These are phyloP conservation scores for Caenorhabditis plicata DNA, from an alignment of 2,888 invertebrate species.

Conservation along the genomic window DNA sequence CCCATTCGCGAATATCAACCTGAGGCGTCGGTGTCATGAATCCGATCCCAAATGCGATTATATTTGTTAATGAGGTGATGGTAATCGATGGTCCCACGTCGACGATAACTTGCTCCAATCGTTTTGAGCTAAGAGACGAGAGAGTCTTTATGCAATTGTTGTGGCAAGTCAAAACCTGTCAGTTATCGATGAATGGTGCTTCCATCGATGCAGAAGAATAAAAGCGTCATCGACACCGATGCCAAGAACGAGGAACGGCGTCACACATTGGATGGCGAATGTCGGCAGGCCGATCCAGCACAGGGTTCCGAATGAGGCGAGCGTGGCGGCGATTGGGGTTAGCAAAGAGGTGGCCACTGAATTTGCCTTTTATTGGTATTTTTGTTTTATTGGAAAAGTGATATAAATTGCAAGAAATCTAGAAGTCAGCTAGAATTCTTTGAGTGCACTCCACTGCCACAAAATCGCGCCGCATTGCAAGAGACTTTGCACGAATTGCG, in stretches of 20 bases:
- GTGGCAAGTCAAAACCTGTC: constrained; percentile 10
- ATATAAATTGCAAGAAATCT: too few species aligned
- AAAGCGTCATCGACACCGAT: constrained; percentile 65
- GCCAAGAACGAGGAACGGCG: constrained; percentile 60
- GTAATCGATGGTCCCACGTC: constrained; percentile 63
- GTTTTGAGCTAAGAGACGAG: constrained; percentile 8
- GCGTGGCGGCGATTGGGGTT: constrained; percentile 56
- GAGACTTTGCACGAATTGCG: too few species aligned
- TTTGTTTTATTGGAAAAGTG: too few species aligned
- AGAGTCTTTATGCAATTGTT: background rate
- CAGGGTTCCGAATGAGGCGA: constrained; percentile 57
- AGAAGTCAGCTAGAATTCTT: too few species aligned
- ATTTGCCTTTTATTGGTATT: too few species aligned
- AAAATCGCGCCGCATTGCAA: too few species aligned
- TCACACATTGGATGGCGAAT: constrained; percentile 64
- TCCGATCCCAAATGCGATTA: constrained; percentile 63
- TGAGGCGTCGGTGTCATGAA: constrained; percentile 63
- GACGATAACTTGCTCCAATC: constrained; percentile 50
- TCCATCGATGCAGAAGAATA: constrained; percentile 62
- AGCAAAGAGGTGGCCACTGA: constrained; percentile 43
- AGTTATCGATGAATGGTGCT: constrained; percentile 32
- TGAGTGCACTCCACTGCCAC: too few species aligned
- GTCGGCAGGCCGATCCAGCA: constrained; percentile 50
- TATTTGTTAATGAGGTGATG: constrained; percentile 63
- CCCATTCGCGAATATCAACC: constrained; percentile 17